Evolutionary conservation across 2,797 vertebrate genomes (phyloP), one percentile per base, ranked within the genome.

Genomic region (Nannoperca obscura): DNA sequence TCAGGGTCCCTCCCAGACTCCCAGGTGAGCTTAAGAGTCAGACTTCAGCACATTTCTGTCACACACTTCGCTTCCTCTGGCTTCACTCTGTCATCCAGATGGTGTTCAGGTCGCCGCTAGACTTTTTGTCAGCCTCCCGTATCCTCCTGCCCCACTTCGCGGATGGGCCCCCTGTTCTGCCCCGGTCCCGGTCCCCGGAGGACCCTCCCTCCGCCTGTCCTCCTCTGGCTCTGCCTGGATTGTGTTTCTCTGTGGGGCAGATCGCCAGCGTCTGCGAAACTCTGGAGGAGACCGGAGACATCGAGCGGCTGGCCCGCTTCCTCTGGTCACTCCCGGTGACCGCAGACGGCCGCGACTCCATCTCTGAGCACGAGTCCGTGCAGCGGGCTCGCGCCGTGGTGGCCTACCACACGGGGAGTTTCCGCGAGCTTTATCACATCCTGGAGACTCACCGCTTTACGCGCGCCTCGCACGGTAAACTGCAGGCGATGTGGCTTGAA

Each of bases 401-500:
- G 84, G 98, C 98, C 62, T 99, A 96, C 91, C 98, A 99, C 96
- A 96, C 96, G 15, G 98, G 97, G 86, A 98, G 98, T 90, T 99
- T 97, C 94, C 96, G 97, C 70, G 97, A 99, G 93, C 96, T 99
- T 32, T 99, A 99, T 84, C 97, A 96, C 93, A 99, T 99, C 90
- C 90, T 99, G 95, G 98, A 99, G 95, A 99, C 96, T 86, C 97
- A 97, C 92, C 98, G 97, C 93, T 99, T 99, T 89, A 98, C 97
- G 93, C 98, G 98, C 94, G 96, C 97, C 82, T 99, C 98, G 6
- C 98, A 99, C 91, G 96, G 95, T 53, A 99, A 99, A 89, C 94
- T 99, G 86, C 98, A 99, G 94, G 98, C 97, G 78, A 97, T 99
- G 97, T 99, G 98, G 98, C 96, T 99, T n/a, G 98, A 98, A 80